These are phyloP conservation scores for Corapipo altera DNA, from an alignment of 2,113 vertebrate species.

Conservation along the genomic window DNA sequence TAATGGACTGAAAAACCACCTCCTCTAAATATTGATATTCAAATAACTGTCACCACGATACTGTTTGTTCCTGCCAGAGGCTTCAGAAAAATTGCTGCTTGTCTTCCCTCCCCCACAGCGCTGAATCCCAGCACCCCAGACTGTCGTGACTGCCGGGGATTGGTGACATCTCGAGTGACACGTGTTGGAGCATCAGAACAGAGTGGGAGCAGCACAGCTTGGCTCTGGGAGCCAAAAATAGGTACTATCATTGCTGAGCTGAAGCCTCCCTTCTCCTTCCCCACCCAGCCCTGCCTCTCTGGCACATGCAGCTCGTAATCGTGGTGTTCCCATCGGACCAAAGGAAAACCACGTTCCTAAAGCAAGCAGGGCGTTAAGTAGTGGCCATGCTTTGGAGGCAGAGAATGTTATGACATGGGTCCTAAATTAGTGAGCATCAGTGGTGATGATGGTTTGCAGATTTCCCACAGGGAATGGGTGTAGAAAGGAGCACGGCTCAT, in stretches of 20 bases:
- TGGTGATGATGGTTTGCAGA: background rate
- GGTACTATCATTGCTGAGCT: slow-evolving; percentile 58
- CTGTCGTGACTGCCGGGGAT: background rate
- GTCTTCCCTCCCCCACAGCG: background rate
- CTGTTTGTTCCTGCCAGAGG: background rate
- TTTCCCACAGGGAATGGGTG: background rate
- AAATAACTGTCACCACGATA: background rate
- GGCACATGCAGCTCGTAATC: slow-evolving; percentile 23
- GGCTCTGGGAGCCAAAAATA: slow-evolving; percentile 46
- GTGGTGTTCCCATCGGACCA: background rate
- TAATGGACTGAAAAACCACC: background rate
- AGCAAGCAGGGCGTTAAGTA: background rate
- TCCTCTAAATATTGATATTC: background rate
- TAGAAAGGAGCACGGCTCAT: background rate
- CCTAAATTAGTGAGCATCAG: background rate
- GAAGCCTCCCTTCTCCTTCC: slow-evolving; percentile 43
- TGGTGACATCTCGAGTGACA: slow-evolving; percentile 32
- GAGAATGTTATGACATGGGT: background rate
- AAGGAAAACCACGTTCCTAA: slow-evolving; percentile 23
- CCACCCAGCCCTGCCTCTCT: slow-evolving; percentile 28
- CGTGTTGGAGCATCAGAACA: slow-evolving; percentile 8
- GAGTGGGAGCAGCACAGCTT: slow-evolving; percentile 39
- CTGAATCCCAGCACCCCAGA: background rate
- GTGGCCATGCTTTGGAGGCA: slow-evolving; percentile 25
- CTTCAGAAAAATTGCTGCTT: background rate